Conservation (phyloP, 2,113 vertebrate species). For the Platichthys flesus region DNA sequence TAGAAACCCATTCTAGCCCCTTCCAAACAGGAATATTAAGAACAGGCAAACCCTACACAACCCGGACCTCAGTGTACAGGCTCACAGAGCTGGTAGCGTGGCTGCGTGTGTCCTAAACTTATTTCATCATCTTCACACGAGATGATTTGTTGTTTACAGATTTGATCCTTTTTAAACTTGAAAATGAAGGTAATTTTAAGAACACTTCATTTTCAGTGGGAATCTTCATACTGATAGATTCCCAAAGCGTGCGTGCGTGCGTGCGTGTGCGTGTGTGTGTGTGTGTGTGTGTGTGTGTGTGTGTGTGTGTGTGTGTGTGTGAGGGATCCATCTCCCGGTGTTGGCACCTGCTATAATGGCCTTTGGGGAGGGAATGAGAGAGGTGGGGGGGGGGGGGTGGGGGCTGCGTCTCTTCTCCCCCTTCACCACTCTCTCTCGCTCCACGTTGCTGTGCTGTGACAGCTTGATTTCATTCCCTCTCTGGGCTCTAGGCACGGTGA, state of each 20-base stretch:
- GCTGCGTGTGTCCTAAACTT: too few relatives aligned
- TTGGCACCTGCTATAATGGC: slow-evolving; percentile 93
- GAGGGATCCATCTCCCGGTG: slow-evolving; percentile 83
- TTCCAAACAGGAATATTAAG: too few relatives aligned
- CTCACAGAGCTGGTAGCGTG: too few relatives aligned
- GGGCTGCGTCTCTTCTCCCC: slow-evolving; percentile 9
- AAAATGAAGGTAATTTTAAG: neutral
- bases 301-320: neutral
- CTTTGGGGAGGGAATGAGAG: slow-evolving; percentile 85
- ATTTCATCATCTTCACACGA: too few relatives aligned
- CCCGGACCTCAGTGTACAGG: too few relatives aligned
- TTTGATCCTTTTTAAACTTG: neutral
- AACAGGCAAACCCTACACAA: too few relatives aligned
- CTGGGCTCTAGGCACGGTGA: slow-evolving; percentile 87
- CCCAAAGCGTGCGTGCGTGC: neutral
- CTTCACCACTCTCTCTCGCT: slow-evolving; percentile 71
- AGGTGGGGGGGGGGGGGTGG: slow-evolving; percentile 36
- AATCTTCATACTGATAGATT: neutral
- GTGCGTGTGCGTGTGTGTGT: neutral
- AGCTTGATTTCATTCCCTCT: slow-evolving; percentile 95
- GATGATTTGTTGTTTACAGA: too few relatives aligned
- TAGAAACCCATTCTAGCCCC: too few relatives aligned
- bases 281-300: neutral
- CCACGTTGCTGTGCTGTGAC: slow-evolving; percentile 88
- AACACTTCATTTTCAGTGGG: neutral